Percentiles rank a stretch among this genome's conserved stretches.
phyloP scores from a whole-genome alignment of 2,888 invertebrate species.

The Hirtodrosophila histrioides region DNA sequence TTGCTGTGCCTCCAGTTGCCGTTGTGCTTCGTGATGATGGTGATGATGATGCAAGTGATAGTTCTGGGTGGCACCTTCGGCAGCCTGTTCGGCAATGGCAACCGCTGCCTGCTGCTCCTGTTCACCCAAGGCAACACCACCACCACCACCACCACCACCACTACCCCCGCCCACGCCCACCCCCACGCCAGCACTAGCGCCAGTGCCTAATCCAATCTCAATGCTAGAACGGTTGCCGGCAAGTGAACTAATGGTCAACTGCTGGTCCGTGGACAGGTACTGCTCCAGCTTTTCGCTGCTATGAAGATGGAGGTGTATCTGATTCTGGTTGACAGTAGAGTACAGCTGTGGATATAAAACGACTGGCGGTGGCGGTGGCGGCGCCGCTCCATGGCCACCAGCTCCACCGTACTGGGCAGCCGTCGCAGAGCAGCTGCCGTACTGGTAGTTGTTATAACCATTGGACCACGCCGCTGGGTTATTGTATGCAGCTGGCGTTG shows the following conservation, averaged over 20 bases:
- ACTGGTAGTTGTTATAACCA: slow-evolving; percentile 90
- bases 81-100: slow-evolving; percentile 41
- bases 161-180: no score
- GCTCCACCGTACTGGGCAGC: slow-evolving; percentile 59
- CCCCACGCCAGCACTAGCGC: background rate
- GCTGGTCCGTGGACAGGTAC: slow-evolving; percentile 86
- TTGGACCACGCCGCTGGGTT: slow-evolving; percentile 85
- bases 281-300: slow-evolving; percentile 88
- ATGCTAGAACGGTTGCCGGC: slow-evolving; percentile 85
- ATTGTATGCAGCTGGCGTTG: slow-evolving; percentile 77
- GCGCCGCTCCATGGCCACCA: slow-evolving; percentile 67
- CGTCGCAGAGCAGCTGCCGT: slow-evolving; percentile 85
- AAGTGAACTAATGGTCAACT: slow-evolving; percentile 87
- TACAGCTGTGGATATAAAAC: slow-evolving; percentile 91
- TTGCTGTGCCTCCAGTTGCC: slow-evolving; percentile 80
- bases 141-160: slow-evolving; percentile 1
- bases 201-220: slow-evolving; percentile 85
- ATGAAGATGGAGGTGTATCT: slow-evolving; percentile 92
- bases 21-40: slow-evolving; percentile 59
- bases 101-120: slow-evolving; percentile 72
- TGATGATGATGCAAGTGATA: slow-evolving; percentile 62
- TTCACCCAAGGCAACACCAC: slow-evolving; percentile 58
- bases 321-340: slow-evolving; percentile 94
- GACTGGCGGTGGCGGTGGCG: slow-evolving; percentile 88
- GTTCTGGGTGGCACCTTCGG: slow-evolving; percentile 46